Evolutionary conservation across 2,888 invertebrate genomes (phyloP).

Genomic region (Netelia virgata): DNA sequence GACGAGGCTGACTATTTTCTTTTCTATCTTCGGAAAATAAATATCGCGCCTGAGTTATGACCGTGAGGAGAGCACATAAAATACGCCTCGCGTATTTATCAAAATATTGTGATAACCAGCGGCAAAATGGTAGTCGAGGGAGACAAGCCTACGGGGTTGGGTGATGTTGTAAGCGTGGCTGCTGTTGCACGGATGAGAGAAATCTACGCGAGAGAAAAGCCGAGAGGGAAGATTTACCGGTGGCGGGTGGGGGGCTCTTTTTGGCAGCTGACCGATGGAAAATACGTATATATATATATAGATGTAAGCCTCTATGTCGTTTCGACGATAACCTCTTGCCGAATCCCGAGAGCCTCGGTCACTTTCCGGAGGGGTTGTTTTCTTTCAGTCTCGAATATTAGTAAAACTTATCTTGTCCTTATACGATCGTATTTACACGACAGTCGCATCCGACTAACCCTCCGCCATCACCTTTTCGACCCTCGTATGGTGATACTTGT

Average conservation of each 20-base stretch:
- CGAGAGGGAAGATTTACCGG: conserved; percentile 70
- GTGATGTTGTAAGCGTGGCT: conserved; percentile 13
- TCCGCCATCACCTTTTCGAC: neutral
- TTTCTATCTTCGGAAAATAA: conserved; percentile 81
- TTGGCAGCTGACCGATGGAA: conserved; percentile 75
- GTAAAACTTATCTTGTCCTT: conserved; percentile 38
- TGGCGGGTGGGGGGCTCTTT: conserved; percentile 60
- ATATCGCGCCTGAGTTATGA: conserved; percentile 80
- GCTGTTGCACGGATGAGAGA: conserved; percentile 43
- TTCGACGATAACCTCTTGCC: conserved; percentile 58
- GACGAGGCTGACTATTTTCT: conserved; percentile 72
- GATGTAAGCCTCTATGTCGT: conserved; percentile 64
- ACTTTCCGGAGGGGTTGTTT: conserved; percentile 38
- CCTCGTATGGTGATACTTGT: neutral
- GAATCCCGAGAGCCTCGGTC: conserved; percentile 58
- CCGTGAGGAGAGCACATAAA: conserved; percentile 77
- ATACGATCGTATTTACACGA: neutral
- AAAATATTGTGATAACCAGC: conserved; percentile 83
- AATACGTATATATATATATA: conserved; percentile 67
- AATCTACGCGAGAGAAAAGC: conserved; percentile 30
- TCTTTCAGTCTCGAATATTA: conserved; percentile 65
- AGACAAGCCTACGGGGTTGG: conserved; percentile 36
- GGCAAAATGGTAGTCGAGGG: conserved; percentile 66
- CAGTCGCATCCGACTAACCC: neutral
- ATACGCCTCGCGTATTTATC: conserved; percentile 83